These are phyloP conservation scores for Scolopax mira DNA, from an alignment of 2,113 vertebrate species.

Conservation along the genomic window DNA sequence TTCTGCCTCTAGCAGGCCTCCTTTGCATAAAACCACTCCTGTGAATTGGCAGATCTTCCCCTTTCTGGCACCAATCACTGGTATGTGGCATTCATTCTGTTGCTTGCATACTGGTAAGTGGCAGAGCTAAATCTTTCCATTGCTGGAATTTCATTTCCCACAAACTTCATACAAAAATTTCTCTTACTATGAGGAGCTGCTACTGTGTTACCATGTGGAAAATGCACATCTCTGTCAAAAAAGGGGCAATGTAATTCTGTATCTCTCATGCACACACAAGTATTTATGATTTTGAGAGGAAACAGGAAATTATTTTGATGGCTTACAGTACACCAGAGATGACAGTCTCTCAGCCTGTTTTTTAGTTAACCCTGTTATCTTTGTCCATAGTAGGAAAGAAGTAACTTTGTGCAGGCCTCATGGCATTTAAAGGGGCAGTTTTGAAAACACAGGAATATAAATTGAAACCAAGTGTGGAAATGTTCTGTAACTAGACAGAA, in stretches of 20 bases:
- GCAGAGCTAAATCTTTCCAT: constrained; percentile 11
- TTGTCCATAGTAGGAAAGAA: constrained; percentile 5
- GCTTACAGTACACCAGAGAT: not conserved
- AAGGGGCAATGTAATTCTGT: not conserved
- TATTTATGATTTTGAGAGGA: constrained; percentile 25
- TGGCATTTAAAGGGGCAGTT: not conserved
- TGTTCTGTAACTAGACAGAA: not conserved
- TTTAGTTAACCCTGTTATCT: not conserved
- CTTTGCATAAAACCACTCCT: constrained; percentile 34
- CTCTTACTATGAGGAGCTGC: not conserved
- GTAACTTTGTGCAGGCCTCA: not conserved
- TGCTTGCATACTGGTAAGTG: constrained; percentile 11
- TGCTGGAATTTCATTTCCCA: constrained; percentile 20
- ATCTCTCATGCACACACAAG: not conserved
- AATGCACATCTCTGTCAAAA: not conserved
- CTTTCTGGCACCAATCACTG: not conserved
- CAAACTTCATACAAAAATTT: not conserved
- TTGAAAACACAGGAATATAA: not conserved
- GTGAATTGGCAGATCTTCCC: constrained; percentile 26
- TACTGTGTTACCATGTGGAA: not conserved
- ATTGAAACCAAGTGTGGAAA: not conserved
- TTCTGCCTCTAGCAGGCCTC: constrained; percentile 19
- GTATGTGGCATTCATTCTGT: constrained; percentile 21
- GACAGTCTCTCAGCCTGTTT: not conserved
- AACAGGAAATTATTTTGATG: not conserved